Base-by-base conservation (phyloP, 2,888 invertebrate genomes). In the Saturnia japonica region DNA sequence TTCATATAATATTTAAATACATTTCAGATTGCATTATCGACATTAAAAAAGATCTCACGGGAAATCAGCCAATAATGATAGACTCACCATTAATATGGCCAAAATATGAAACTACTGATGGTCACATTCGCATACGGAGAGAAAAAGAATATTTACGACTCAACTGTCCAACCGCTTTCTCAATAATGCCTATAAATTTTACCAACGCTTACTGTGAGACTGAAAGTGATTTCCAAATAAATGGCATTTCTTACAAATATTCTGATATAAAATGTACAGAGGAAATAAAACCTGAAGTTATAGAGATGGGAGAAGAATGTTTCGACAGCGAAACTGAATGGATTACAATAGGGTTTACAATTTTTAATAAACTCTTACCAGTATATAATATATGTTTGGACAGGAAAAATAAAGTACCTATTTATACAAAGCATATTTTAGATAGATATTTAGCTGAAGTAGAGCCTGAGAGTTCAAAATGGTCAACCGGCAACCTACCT, bases 11-110 rank as follows among this genome's bases (percentile, higher is more conserved):
- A n/a, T 51, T 51, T n/a, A 68, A 70, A 42, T 28, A 45, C 67
- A 69, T 85, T 83, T 47, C 82, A 91, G 90, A 84, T 71, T 91
- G 91, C 72, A 67, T 77, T 19, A 68, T 90, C 19, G 79, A 86
- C 67, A 74, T 80, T 6, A 68, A 76, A 45, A 71, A 74, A 16
- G 79, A 84, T 47, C 79, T 85, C 12, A 68, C 73, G n/a, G 70
- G 60, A 12, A 76, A 79, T 9, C 82, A 82, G 43, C 87, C 87
- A 0, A 45, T 88, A 12, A 77, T 87, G 69, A 12, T 78, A 8
- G 77, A 84, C 14, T 72, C 74, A 3, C 51, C 67, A 0, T 40
- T 75, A 0, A 68, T 69, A 16, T 78, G 82, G 73, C 76, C 81
- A n/a, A 6, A 47, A 0, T 82, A 78, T 64, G 72, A 78, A 51